These are phyloP conservation scores for Willisornis vidua DNA, from an alignment of 2,113 vertebrate genomes.

Conservation along the genomic window DNA sequence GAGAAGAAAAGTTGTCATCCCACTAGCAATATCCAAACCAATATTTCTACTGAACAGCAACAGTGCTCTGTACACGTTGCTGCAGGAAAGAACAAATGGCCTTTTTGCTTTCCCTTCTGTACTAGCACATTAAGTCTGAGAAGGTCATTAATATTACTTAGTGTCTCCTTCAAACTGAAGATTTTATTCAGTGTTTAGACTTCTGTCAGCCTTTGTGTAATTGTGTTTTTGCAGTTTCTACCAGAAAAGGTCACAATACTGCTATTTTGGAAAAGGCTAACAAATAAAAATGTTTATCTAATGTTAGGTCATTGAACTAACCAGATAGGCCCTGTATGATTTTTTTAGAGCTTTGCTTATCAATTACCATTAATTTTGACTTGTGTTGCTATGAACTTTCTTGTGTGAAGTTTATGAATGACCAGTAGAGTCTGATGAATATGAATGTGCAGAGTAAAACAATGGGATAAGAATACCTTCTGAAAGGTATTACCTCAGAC, in stretches of 20 bases:
- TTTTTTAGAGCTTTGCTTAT: not conserved
- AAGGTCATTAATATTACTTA: not conserved
- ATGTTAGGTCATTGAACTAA: not conserved
- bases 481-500: not conserved
- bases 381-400: not conserved
- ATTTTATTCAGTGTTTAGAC: not conserved
- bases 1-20: not conserved
- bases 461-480: not conserved
- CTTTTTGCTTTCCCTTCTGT: not conserved
- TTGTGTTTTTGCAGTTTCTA: not conserved
- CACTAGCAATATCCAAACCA: not conserved
- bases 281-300: not conserved
- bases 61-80: rapidly evolving
- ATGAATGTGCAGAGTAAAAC: not conserved
- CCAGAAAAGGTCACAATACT: not conserved
- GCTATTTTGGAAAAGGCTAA: not conserved
- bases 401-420: not conserved
- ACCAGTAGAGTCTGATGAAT: not conserved
- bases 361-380: not conserved
- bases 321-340: not conserved
- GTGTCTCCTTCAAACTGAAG: not conserved
- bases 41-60: not conserved
- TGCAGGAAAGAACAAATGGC: not conserved
- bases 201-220: not conserved
- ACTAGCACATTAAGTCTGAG: not conserved